Conservation (phyloP, 1,140 invertebrate genomes). For the Halesus radiatus region DNA sequence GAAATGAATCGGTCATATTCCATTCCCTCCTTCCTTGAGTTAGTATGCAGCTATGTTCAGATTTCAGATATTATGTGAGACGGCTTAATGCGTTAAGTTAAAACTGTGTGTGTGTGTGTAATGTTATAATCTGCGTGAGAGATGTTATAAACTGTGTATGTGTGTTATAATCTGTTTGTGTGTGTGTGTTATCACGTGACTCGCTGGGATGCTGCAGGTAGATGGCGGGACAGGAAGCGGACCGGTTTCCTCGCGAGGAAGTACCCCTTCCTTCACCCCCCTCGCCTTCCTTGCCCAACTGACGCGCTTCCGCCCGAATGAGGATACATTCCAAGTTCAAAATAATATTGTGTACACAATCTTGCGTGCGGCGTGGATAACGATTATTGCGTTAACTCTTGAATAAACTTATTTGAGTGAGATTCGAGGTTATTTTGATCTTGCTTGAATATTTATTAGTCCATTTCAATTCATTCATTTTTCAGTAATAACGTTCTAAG, state of each 20-base stretch:
- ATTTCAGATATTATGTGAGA: neutral
- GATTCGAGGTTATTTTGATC: neutral
- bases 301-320: conserved; percentile 46
- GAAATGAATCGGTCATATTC: too few relatives aligned
- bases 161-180: neutral
- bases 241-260: conserved; percentile 54
- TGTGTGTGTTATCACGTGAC: neutral
- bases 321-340: conserved; percentile 49
- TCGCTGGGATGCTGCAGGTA: conserved; percentile 30
- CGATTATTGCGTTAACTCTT: neutral
- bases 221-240: conserved; percentile 49
- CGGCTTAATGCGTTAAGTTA: neutral
- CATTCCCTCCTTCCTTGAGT: too few relatives aligned
- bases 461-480: neutral
- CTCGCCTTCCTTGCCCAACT: neutral
- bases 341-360: conserved; percentile 17
- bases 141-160: neutral
- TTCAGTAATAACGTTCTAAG: too few relatives aligned
- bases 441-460: neutral
- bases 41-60: neutral
- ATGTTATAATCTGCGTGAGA: neutral
- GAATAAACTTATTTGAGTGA: neutral
- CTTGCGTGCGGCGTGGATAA: neutral
- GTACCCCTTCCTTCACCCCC: conserved; percentile 37
- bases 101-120: neutral